Percentiles rank a stretch among this genome's conserved stretches.
phyloP scores from a whole-genome alignment of 2,888 invertebrate genomes.

The Perithous albicinctus region DNA sequence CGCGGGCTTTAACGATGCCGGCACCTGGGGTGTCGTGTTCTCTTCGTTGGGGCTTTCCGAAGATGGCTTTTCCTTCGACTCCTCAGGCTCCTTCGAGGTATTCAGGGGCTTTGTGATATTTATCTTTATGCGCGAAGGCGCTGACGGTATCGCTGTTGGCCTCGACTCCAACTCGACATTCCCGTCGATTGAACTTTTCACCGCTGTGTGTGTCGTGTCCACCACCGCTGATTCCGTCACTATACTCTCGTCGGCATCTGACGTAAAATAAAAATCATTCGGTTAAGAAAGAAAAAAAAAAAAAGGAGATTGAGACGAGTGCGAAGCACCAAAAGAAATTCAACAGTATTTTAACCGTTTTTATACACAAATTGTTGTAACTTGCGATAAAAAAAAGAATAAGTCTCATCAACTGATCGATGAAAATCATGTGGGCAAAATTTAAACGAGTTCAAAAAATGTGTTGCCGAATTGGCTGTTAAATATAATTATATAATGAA shows the following conservation, averaged over 20 bases:
- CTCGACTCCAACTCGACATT: slow-evolving; percentile 89
- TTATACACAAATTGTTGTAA: neutral
- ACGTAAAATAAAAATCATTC: neutral
- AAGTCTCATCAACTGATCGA: neutral
- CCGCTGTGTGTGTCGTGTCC: slow-evolving; percentile 87
- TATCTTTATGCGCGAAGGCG: slow-evolving; percentile 89
- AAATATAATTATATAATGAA: too few relatives aligned
- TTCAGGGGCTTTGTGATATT: slow-evolving; percentile 91
- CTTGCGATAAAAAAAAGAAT: too few relatives aligned
- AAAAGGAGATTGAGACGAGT: neutral
- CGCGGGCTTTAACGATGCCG: slow-evolving; percentile 87
- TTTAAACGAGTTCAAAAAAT: too few relatives aligned
- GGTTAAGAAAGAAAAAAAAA: neutral
- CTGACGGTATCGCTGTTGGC: slow-evolving; percentile 84
- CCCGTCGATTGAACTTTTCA: slow-evolving; percentile 91
- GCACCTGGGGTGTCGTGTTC: slow-evolving; percentile 75
- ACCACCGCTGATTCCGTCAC: slow-evolving; percentile 83
- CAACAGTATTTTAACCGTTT: slow-evolving; percentile 10
- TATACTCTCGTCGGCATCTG: slow-evolving; percentile 86
- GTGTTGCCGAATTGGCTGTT: too few relatives aligned
- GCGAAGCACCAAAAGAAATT: neutral
- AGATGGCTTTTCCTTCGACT: slow-evolving; percentile 73
- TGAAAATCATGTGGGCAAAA: too few relatives aligned
- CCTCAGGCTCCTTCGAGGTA: slow-evolving; percentile 80
- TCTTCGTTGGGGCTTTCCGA: slow-evolving; percentile 84